These are phyloP conservation scores for Apis florea DNA, from an alignment of 1,140 invertebrate species.

Conservation along the genomic window DNA sequence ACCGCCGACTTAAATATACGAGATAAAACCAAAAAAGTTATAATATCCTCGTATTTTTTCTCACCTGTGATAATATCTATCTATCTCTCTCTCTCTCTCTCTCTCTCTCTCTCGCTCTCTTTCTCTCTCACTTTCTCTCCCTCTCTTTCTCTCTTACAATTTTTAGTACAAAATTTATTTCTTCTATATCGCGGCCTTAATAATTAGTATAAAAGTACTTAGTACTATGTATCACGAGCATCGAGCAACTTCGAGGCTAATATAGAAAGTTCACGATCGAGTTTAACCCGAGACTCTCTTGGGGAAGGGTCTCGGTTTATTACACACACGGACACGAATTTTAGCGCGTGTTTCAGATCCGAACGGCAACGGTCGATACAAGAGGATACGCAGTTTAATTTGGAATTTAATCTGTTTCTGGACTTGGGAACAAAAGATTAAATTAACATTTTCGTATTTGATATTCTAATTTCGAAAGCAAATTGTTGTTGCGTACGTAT, in stretches of 20 bases:
- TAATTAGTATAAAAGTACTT: constrained; percentile 38
- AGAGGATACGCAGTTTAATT: constrained; percentile 23
- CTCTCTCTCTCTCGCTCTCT: constrained; percentile 8
- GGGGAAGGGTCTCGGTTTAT: background rate
- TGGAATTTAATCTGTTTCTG: constrained; percentile 15
- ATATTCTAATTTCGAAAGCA: constrained; percentile 35
- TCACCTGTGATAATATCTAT: background rate
- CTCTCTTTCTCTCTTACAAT: constrained; percentile 13
- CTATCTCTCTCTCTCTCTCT: constrained; percentile 16
- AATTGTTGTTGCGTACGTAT: background rate
- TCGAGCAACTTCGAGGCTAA: background rate
- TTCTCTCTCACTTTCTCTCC: background rate
- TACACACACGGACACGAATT: background rate
- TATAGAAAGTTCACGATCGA: background rate
- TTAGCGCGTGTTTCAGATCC: background rate
- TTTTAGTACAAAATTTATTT: constrained; percentile 33
- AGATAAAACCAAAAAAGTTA: constrained; percentile 11
- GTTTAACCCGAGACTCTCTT: background rate
- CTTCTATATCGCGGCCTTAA: constrained; percentile 29
- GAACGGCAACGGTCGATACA: background rate
- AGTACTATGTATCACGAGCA: constrained; percentile 1
- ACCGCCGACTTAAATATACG: constrained; percentile 18
- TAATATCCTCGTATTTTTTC: constrained; percentile 9
- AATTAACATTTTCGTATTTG: background rate
- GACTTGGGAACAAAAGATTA: background rate